Conservation (phyloP, 2,888 invertebrate genomes). For the Ophraella communa region DNA sequence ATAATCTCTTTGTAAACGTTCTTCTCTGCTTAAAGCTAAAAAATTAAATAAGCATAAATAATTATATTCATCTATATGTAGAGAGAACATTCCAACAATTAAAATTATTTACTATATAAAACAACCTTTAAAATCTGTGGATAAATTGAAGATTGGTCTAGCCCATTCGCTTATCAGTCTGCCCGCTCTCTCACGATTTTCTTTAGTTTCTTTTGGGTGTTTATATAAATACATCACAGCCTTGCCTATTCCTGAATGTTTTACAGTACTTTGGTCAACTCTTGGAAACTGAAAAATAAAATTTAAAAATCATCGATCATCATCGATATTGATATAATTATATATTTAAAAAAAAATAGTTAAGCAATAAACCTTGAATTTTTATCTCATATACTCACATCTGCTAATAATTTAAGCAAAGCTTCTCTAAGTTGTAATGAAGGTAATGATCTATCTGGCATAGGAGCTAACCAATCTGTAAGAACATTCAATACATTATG, state of each 20-base stretch:
- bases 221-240: conserved; percentile 99
- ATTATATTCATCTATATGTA: too few relatives aligned
- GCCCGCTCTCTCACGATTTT: conserved; percentile 89
- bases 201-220: conserved; percentile 95
- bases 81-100: too few relatives aligned
- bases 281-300: conserved; percentile 78
- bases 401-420: conserved; percentile 78
- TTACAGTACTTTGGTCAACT: conserved; percentile 86
- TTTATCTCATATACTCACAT: conserved; percentile 68
- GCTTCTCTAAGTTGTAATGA: conserved; percentile 91
- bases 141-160: conserved; percentile 95
- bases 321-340: too few relatives aligned
- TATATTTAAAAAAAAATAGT: too few relatives aligned
- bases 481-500: conserved; percentile 90
- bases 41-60: too few relatives aligned
- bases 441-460: conserved; percentile 96
- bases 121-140: conserved; percentile 83
- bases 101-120: too few relatives aligned
- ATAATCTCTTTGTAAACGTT: conserved; percentile 89
- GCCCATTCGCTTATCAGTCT: conserved; percentile 98
- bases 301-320: conserved; percentile 1
- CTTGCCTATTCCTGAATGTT: conserved; percentile 97
- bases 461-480: conserved; percentile 97
- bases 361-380: too few relatives aligned
- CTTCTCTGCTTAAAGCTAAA: conserved; percentile 86